These are phyloP conservation scores for Phoxinus dragarum DNA, from an alignment of 2,797 vertebrate genomes.

Conservation along the genomic window DNA sequence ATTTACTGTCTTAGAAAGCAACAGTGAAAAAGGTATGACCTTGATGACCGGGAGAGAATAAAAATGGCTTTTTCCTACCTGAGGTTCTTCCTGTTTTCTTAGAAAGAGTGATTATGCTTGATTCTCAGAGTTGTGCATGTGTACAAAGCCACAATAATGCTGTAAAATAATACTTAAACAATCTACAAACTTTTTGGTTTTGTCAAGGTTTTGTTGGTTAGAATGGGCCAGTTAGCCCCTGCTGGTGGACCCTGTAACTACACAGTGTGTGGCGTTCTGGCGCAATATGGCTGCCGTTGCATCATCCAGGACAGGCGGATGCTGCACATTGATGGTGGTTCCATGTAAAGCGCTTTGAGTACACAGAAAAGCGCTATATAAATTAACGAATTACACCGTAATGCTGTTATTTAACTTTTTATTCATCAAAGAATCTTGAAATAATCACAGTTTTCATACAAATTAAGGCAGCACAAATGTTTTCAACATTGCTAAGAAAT, in stretches of 20 bases:
- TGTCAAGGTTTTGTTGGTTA: background rate
- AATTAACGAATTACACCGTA: too few relatives aligned
- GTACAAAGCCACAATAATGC: conserved; percentile 6
- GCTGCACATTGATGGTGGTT: too few relatives aligned
- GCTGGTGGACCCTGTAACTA: background rate
- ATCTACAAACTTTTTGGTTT: background rate
- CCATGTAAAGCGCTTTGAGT: too few relatives aligned
- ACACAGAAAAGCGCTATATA: too few relatives aligned
- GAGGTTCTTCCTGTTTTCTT: conserved; percentile 34
- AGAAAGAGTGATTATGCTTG: background rate
- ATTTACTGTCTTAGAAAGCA: background rate
- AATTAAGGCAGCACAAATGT: background rate
- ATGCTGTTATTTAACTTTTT: too few relatives aligned
- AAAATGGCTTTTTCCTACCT: conserved; percentile 31
- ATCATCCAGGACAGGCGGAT: too few relatives aligned
- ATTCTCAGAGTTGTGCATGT: background rate
- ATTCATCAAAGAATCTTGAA: background rate
- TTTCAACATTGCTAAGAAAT: background rate
- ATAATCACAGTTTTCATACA: background rate
- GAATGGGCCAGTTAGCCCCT: background rate
- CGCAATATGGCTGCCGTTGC: too few relatives aligned
- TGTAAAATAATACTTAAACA: conserved; percentile 26
- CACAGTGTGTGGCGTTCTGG: background rate
- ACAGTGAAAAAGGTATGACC: background rate
- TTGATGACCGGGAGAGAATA: background rate